Conservation (phyloP, 2,888 invertebrate genomes). For the Pristionchus mayeri region DNA sequence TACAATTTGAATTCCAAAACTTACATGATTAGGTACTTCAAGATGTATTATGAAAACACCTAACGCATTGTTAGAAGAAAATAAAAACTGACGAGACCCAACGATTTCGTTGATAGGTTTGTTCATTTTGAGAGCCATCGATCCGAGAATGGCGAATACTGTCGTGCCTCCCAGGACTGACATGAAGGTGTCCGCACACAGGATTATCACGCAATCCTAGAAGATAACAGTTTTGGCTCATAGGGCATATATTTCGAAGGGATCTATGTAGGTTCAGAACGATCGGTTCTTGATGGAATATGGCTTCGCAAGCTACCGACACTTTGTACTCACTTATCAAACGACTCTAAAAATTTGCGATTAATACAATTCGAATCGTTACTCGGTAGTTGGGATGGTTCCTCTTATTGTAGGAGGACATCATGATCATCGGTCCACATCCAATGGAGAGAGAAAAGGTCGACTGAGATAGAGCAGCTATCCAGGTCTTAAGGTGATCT, state of each 20-base stretch:
- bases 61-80: not conserved
- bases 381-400: slow-evolving; percentile 68
- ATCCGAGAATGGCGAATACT: slow-evolving; percentile 66
- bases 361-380: not conserved
- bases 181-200: slow-evolving; percentile 69
- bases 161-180: slow-evolving; percentile 63
- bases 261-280: too few species aligned
- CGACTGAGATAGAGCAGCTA: slow-evolving; percentile 68
- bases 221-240: not conserved
- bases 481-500: slow-evolving; percentile 61
- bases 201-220: slow-evolving; percentile 68
- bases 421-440: slow-evolving; percentile 67
- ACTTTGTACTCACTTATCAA: too few species aligned
- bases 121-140: slow-evolving; percentile 57
- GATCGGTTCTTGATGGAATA: too few species aligned
- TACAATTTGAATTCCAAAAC: slow-evolving; percentile 48
- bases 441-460: slow-evolving; percentile 72
- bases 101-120: slow-evolving; percentile 56
- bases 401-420: slow-evolving; percentile 68
- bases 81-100: slow-evolving; percentile 52
- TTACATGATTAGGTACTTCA: not conserved
- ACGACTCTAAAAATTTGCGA: too few species aligned
- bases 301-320: too few species aligned
- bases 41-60: not conserved
- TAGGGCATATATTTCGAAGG: not conserved